Evolutionary conservation across 2,113 vertebrate species (phyloP).

Genomic region (Rhabdomys dilectus): DNA sequence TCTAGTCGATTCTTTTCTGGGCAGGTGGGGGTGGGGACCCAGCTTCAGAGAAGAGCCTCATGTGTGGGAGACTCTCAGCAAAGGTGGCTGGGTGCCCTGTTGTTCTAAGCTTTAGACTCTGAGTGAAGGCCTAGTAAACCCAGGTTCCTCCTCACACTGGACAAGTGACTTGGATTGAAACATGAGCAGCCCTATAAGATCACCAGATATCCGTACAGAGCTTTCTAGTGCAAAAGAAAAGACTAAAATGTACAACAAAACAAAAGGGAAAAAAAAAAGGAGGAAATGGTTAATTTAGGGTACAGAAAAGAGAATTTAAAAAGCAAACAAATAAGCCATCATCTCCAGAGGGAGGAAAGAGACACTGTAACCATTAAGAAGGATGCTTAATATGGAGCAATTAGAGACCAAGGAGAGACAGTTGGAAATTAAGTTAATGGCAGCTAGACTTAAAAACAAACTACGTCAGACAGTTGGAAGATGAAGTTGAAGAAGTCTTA

Average conservation of each 20-base stretch:
- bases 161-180: not conserved
- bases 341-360: constrained; percentile 7
- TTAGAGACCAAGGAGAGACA: not conserved
- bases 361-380: not conserved
- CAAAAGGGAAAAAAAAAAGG: not conserved
- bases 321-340: constrained; percentile 19
- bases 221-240: constrained; percentile 28
- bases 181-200: not conserved
- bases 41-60: not conserved
- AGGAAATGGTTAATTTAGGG: constrained; percentile 1
- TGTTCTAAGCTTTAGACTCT: not conserved
- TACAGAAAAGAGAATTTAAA: constrained; percentile 38
- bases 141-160: not conserved
- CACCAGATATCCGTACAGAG: not conserved
- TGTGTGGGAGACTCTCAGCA: not conserved
- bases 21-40: not conserved
- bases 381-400: not conserved
- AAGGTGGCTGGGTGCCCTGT: not conserved
- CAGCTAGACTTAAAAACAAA: constrained; percentile 18
- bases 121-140: not conserved
- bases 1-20: not conserved
- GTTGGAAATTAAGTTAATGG: not conserved
- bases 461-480: not conserved
- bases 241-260: not conserved
- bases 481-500: not conserved